Conservation (phyloP, 1,140 invertebrate species). For the Oreohelix idahoensis region DNA sequence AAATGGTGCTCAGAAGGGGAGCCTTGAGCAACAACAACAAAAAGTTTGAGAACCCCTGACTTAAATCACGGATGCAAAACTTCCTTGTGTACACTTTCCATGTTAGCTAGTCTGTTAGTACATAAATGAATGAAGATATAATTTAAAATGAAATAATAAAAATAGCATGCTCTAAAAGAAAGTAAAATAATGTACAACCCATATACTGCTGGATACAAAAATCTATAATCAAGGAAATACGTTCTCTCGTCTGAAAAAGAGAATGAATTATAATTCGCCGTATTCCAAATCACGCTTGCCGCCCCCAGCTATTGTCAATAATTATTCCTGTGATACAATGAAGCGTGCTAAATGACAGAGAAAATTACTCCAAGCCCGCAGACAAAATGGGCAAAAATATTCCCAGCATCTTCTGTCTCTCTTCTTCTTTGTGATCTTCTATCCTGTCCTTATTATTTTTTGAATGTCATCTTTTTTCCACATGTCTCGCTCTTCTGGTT, state of each 20-base stretch:
- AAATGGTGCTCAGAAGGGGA: too few relatives aligned
- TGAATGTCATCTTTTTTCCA: background rate
- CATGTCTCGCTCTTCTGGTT: background rate
- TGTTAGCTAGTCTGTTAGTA: too few relatives aligned
- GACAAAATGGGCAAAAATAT: background rate
- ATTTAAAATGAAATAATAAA: too few relatives aligned
- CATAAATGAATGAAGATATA: too few relatives aligned
- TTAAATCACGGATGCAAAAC: too few relatives aligned
- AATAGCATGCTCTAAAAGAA: too few relatives aligned
- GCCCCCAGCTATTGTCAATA: background rate
- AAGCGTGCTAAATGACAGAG: background rate
- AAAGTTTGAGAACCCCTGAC: too few relatives aligned
- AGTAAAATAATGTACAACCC: too few relatives aligned
- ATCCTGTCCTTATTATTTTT: background rate
- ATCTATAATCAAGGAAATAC: background rate
- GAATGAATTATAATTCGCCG: slow-evolving; percentile 1
- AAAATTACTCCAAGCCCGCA: background rate
- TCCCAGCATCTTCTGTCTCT: background rate
- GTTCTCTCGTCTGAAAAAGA: background rate
- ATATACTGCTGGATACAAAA: too few relatives aligned
- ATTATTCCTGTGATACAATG: background rate
- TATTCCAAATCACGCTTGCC: background rate
- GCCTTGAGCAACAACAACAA: too few relatives aligned
- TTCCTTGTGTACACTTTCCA: too few relatives aligned
- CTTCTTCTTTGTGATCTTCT: background rate